Evolutionary conservation across 2,113 vertebrate species (phyloP), one percentile per base, ranked within the genome.

Genomic region (Salvelinus sp.): DNA sequence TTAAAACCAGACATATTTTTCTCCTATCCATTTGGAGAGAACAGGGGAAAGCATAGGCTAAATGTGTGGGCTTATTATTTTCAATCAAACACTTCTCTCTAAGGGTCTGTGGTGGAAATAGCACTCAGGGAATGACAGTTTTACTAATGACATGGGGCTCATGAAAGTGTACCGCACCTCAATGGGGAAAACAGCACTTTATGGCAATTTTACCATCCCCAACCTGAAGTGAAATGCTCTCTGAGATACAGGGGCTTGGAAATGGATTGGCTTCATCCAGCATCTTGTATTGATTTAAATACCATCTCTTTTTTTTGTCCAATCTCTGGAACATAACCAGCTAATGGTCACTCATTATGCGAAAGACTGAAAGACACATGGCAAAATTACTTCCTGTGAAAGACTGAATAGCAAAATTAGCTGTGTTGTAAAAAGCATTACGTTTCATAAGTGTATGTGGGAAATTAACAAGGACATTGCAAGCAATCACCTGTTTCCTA

Each of bases 101-200:
- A 23, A 81, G 68, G 80, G 50, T 74, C 73, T 87, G 83, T 69
- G 72, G 74, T 72, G 82, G 75, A 87, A 91, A 86, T 75, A 75
- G 75, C 80, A 80, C 86, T 88, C 69, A 60, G 80, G 75, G 83
- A 91, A 83, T 90, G 88, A 88, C 83, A 91, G 91, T 89, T 86
- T 67, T 50, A 83, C 91, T 89, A 93, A 93, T 88, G 88, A 88
- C 87, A 85, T 80, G 79, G 60, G 63, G 27, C 50, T 64, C n/a
- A 69, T 76, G 20, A 69, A 72, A 72, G 54, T 72, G 70, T 60
- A 78, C 60, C 25, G 60, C 70, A 80, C 70, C 84, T 85, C 81
- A 87, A 88, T 78, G 57, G 74, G 77, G 78, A 86, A 85, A 85
- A 48, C 60, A 78, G 69, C 62, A 81, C 79, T 88, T 76, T 77